Conservation (phyloP, 2,888 invertebrate genomes). For the Agrochola litura region DNA sequence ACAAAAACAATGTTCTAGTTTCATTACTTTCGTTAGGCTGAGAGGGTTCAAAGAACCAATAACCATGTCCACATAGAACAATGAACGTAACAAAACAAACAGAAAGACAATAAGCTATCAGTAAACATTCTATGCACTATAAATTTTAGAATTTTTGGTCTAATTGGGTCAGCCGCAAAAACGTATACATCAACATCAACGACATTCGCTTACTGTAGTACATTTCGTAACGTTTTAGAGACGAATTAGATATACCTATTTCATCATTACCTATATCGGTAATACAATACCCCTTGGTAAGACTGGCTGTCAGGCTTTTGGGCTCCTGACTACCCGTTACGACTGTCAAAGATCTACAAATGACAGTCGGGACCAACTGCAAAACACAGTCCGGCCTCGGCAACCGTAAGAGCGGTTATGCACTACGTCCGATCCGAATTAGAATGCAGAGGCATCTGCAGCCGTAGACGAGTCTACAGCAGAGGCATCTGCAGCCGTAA, state of each 20-base stretch:
- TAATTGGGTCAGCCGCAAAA: slow-evolving; percentile 34
- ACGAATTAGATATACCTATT: not conserved
- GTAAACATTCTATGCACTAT: slow-evolving; percentile 18
- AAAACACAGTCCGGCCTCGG: too few relatives aligned
- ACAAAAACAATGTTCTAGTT: not conserved
- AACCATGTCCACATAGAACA: slow-evolving; percentile 5
- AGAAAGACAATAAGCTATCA: slow-evolving; percentile 33
- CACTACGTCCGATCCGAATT: too few relatives aligned
- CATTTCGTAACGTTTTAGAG: slow-evolving; percentile 25
- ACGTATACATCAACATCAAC: not conserved
- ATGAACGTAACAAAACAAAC: slow-evolving; percentile 12
- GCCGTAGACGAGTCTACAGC: too few relatives aligned
- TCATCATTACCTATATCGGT: too few relatives aligned
- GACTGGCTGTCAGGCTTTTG: too few relatives aligned
- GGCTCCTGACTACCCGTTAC: too few relatives aligned
- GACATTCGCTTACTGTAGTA: slow-evolving; percentile 24
- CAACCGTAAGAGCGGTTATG: too few relatives aligned
- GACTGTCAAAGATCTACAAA: too few relatives aligned
- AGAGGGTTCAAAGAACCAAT: slow-evolving; percentile 26
- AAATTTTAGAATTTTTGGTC: slow-evolving; percentile 23
- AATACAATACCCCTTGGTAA: too few relatives aligned
- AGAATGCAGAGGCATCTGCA: too few relatives aligned
- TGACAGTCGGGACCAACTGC: too few relatives aligned
- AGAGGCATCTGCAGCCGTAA: too few relatives aligned
- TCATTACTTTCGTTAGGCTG: not conserved